phyloP scores from a whole-genome alignment of 2,888 invertebrate species.

The Cataglyphis altisquamis region DNA sequence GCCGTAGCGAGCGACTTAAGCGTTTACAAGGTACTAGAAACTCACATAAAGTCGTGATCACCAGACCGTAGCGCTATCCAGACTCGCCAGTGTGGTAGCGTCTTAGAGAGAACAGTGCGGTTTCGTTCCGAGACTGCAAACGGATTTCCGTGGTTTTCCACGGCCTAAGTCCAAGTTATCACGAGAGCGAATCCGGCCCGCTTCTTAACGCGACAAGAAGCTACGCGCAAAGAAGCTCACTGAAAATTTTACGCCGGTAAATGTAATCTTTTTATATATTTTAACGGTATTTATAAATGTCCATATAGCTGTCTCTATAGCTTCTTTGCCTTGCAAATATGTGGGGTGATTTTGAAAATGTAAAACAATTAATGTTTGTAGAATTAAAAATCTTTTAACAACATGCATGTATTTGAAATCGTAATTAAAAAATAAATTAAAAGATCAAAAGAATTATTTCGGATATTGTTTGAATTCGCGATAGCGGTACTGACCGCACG shows the following conservation, averaged over 20 bases:
- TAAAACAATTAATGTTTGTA: background rate
- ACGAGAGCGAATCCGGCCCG: conserved; percentile 58
- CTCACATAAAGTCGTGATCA: conserved; percentile 69
- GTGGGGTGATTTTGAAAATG: background rate
- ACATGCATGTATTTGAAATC: background rate
- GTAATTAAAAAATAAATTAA: background rate
- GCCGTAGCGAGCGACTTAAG: conserved; percentile 58
- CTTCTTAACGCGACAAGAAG: conserved; percentile 54
- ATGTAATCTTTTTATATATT: background rate
- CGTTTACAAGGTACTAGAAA: conserved; percentile 72
- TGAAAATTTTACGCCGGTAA: background rate
- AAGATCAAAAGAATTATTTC: background rate
- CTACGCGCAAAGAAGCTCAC: conserved; percentile 54
- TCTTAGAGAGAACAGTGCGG: conserved; percentile 65
- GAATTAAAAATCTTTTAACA: background rate
- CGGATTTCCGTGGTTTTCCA: conserved; percentile 74
- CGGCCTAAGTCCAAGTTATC: conserved; percentile 63
- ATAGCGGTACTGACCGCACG: background rate
- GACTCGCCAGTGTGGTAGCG: conserved; percentile 61
- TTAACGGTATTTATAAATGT: background rate
- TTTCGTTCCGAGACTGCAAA: conserved; percentile 70
- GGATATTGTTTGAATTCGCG: background rate
- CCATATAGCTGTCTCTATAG: background rate
- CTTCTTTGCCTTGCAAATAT: background rate
- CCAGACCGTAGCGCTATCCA: conserved; percentile 76